Evolutionary conservation across 1,140 invertebrate species (phyloP).

Genomic region (Ceratina japonica): DNA sequence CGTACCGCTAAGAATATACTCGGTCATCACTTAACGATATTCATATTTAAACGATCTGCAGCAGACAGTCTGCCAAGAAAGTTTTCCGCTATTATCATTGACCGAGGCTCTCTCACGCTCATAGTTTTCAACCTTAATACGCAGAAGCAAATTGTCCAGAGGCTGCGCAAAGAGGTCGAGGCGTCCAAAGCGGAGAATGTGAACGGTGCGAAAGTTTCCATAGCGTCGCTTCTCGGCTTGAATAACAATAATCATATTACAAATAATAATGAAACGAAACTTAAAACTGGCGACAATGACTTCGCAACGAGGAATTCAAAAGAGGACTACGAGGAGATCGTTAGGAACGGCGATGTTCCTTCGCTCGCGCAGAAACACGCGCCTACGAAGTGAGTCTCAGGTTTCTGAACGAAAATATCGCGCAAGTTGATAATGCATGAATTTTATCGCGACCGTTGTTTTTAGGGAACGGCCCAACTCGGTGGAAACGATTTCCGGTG

Average conservation of each 20-base stretch:
- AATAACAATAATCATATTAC: constrained; percentile 72
- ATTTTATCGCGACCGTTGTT: constrained; percentile 17
- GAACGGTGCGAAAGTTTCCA: constrained; percentile 70
- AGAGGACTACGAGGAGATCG: constrained; percentile 69
- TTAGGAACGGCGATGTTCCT: constrained; percentile 67
- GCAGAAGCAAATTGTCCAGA: constrained; percentile 74
- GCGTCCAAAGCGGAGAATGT: constrained; percentile 67
- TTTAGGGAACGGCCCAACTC: constrained; percentile 59
- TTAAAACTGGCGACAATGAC: constrained; percentile 57
- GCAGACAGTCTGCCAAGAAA: constrained; percentile 43
- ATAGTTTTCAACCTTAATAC: constrained; percentile 44
- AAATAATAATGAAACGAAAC: constrained; percentile 65
- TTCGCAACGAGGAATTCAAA: constrained; percentile 62
- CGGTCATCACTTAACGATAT: neutral
- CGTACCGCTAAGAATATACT: neutral
- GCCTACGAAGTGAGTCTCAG: constrained; percentile 46
- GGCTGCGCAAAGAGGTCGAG: constrained; percentile 73
- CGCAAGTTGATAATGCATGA: neutral
- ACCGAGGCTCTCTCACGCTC: constrained; percentile 12
- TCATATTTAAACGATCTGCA: constrained; percentile 22
- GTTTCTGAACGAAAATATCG: neutral
- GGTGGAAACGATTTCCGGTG: constrained; percentile 67
- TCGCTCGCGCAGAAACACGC: constrained; percentile 50
- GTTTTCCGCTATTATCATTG: constrained; percentile 37
- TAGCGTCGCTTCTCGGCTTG: constrained; percentile 68